Evolutionary conservation across 2,113 vertebrate genomes (phyloP).

Genomic region (Oriolus oriolus): DNA sequence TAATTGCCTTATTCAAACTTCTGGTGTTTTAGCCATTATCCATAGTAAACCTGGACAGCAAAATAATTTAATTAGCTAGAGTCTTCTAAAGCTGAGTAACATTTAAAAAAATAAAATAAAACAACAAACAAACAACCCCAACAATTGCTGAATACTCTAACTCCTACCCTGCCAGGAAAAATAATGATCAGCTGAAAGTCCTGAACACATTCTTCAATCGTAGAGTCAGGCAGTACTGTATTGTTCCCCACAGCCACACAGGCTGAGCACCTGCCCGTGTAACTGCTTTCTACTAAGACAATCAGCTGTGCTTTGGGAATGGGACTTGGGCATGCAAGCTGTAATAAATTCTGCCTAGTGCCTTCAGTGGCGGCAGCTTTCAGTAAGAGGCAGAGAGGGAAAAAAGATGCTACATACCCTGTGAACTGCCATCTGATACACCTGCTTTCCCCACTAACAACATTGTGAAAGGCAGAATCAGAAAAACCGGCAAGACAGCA

Average conservation of each 20-base stretch:
- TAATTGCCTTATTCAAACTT: neutral
- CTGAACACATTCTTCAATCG: neutral
- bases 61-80: conserved; percentile 15
- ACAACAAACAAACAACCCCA: neutral
- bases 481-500: neutral
- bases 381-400: neutral
- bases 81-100: neutral
- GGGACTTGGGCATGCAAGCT: neutral
- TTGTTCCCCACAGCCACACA: neutral
- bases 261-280: neutral
- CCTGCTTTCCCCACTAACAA: neutral
- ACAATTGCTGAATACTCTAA: neutral
- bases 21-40: neutral
- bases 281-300: neutral
- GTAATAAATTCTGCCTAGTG: neutral
- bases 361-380: neutral
- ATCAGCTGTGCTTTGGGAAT: neutral
- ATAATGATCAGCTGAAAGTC: neutral
- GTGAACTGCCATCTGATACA: neutral
- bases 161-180: conserved; percentile 17
- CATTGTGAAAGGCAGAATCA: neutral
- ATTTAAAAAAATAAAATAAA: neutral
- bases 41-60: neutral
- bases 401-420: neutral
- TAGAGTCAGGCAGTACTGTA: neutral